Evolutionary conservation across 2,797 vertebrate genomes (phyloP), one percentile per base, ranked within the genome.

Genomic region (Pangasius mekongensis): DNA sequence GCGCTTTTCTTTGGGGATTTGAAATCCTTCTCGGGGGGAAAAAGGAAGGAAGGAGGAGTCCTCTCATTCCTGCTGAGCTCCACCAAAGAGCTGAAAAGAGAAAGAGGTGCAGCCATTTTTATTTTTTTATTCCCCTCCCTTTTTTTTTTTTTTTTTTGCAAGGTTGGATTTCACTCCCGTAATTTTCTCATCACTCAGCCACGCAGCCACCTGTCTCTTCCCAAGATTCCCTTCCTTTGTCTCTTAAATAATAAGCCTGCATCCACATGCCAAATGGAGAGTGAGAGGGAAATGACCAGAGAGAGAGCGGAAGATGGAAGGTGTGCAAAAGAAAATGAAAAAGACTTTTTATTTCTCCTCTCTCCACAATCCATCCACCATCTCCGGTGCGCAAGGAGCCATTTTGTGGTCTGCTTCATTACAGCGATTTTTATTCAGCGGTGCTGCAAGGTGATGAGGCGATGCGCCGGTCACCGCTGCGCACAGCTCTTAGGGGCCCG

Each of bases 351-450:
- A 52, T 86, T 56, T 67, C 86, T 87, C 88, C 67, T 86, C 58
- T n/a, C 87, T 95, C 92, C 91, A 91, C 89, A 67, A 83, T 49
- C 82, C 91, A 94, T 94, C 94, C 93, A 94, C 94, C 95, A 94
- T 95, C 91, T 96, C 94, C 94, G 93, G 92, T 93, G 92, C 92
- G 39, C 74, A 20, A 87, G 95, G 93, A 93, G 94, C 96, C 96
- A 96, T 96, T 97, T 96, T 96, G 94, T 94, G 89, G 89, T 89
- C 93, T 77, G 89, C 87, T 93, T 96, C 94, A 96, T 96, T 96
- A 96, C 91, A 64, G 88, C 87, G 90, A 92, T 94, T 95, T 94
- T 95, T 95, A 95, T 96, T 95, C 94, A 94, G 94, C 93, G 88
- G 91, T 92, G 93, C 90, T 90, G 91, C 92, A 95, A 94, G 91